phyloP scores from a whole-genome alignment of 2,797 vertebrate species.

The Lepilemur septentrionalis region DNA sequence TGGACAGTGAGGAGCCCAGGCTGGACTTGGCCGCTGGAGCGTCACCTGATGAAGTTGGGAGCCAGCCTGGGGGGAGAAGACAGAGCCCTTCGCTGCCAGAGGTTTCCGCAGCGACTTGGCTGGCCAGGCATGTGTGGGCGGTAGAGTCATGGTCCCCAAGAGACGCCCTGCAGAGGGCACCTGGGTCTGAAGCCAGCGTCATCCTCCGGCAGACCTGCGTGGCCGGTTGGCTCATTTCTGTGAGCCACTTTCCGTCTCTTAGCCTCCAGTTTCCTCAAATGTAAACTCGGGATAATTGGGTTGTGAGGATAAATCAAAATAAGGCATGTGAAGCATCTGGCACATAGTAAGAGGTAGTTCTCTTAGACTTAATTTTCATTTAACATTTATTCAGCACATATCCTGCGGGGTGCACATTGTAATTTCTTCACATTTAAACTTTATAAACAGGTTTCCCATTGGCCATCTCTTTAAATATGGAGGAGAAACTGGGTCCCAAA shows the following conservation, averaged over 20 bases:
- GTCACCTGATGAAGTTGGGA: neutral
- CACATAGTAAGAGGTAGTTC: neutral
- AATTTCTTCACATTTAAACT: neutral
- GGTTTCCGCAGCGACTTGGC: no score
- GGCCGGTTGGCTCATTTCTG: neutral
- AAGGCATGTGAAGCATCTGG: neutral
- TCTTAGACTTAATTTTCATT: neutral
- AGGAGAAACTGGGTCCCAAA: neutral
- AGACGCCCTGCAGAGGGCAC: neutral
- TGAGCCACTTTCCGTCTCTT: neutral
- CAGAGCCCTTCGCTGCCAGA: neutral
- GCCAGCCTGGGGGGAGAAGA: neutral
- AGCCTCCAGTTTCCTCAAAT: neutral
- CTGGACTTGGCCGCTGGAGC: neutral
- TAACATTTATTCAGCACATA: neutral
- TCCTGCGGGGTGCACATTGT: neutral
- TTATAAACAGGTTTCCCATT: neutral
- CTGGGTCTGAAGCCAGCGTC: neutral
- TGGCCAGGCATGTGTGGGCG: neutral
- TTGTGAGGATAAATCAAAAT: neutral
- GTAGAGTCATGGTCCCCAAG: neutral
- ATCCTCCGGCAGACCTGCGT: neutral
- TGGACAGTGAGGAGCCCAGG: neutral
- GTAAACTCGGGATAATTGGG: neutral
- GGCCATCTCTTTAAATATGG: neutral